Evolutionary conservation across 2,113 vertebrate species (phyloP).

Genomic region (Carlito syrichta): DNA sequence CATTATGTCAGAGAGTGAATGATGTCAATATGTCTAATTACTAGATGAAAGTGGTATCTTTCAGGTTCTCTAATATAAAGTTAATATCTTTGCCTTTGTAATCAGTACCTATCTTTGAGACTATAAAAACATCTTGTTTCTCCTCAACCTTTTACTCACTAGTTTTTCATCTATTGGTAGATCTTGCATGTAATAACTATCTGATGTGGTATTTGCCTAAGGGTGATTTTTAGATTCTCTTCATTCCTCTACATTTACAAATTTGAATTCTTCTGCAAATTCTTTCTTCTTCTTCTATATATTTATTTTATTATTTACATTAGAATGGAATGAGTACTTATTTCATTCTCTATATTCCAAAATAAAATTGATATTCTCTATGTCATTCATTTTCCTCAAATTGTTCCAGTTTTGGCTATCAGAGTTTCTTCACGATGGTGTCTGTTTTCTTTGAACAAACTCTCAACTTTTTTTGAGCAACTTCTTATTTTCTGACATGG

Average conservation of each 20-base stretch:
- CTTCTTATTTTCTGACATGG: not conserved
- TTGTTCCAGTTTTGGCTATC: not conserved
- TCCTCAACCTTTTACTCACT: not conserved
- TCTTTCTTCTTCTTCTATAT: not conserved
- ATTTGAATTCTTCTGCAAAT: not conserved
- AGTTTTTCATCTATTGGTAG: not conserved
- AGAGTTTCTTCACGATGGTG: not conserved
- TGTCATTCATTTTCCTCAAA: not conserved
- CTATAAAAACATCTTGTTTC: not conserved
- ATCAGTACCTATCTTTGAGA: not conserved
- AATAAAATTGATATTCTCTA: no score
- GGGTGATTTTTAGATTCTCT: not conserved
- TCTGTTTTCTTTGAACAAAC: not conserved
- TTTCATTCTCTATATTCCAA: not conserved
- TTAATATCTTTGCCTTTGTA: not conserved
- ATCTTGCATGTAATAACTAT: not conserved
- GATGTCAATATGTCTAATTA: not conserved
- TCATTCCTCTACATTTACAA: not conserved
- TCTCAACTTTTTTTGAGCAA: not conserved
- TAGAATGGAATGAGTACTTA: not conserved
- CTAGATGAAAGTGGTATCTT: not conserved
- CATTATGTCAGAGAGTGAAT: not conserved
- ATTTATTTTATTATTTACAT: not conserved
- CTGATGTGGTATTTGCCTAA: not conserved
- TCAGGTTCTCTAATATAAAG: not conserved